Evolutionary conservation across 2,113 vertebrate genomes (phyloP).

Genomic region (Amphilophus citrinellus): DNA sequence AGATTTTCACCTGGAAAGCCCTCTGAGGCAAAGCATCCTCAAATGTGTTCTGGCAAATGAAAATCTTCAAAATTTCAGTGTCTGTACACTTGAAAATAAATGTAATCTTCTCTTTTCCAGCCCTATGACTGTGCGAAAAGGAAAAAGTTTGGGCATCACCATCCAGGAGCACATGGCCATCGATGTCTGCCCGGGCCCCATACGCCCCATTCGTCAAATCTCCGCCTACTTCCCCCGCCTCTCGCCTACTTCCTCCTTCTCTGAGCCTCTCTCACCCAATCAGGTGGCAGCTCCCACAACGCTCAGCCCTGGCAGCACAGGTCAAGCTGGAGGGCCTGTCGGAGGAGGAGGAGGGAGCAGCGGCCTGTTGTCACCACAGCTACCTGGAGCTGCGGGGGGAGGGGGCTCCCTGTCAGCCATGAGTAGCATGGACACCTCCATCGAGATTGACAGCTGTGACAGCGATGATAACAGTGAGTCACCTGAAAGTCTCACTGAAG

Average conservation of each 20-base stretch:
- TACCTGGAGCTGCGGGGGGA: constrained; percentile 55
- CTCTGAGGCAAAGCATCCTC: constrained; percentile 14
- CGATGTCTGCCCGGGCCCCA: constrained; percentile 84
- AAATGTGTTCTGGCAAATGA: background rate
- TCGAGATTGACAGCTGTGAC: constrained; percentile 85
- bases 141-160: constrained; percentile 81
- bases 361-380: constrained; percentile 68
- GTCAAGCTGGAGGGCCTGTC: constrained; percentile 31
- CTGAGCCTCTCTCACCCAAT: constrained; percentile 78
- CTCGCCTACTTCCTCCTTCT: constrained; percentile 77
- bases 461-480: constrained; percentile 85
- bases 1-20: background rate
- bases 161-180: constrained; percentile 89
- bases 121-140: constrained; percentile 83
- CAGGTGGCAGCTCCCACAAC: constrained; percentile 55
- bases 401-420: constrained; percentile 72
- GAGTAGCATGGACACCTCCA: constrained; percentile 84
- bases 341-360: constrained; percentile 17
- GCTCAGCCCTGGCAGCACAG: constrained; percentile 48
- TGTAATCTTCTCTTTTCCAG: constrained; percentile 22
- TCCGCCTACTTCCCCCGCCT: constrained; percentile 85
- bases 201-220: constrained; percentile 85
- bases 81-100: background rate
- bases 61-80: background rate
- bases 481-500: constrained; percentile 32